These are phyloP conservation scores for Apodemus speciosus DNA, from an alignment of 2,113 vertebrate species.

Conservation along the genomic window DNA sequence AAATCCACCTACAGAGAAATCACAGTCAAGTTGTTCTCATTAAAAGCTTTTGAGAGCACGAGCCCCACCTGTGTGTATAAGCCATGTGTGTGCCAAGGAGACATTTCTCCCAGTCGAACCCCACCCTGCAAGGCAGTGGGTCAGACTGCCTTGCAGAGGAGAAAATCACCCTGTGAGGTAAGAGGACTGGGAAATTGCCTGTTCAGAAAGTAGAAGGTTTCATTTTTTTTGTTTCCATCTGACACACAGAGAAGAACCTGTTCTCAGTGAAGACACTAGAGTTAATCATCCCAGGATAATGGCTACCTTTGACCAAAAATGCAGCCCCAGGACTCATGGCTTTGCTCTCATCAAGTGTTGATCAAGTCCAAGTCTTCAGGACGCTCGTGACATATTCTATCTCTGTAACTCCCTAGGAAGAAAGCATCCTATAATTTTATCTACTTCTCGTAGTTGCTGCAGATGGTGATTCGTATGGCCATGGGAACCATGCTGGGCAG, in stretches of 20 bases:
- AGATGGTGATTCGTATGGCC: constrained; percentile 73
- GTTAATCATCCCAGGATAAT: constrained; percentile 68
- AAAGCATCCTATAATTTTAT: constrained; percentile 74
- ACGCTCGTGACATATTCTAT: constrained; percentile 75
- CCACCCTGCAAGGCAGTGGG: not conserved
- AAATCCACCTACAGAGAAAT: constrained; percentile 76
- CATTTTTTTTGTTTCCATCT: not conserved
- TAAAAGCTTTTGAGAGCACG: constrained; percentile 69
- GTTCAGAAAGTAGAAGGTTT: constrained; percentile 71
- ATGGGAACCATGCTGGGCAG: constrained; percentile 64
- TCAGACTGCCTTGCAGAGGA: constrained; percentile 55
- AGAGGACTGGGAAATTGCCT: constrained; percentile 59
- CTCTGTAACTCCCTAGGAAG: constrained; percentile 79
- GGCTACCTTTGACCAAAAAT: constrained; percentile 75
- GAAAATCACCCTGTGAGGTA: constrained; percentile 44
- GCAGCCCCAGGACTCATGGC: constrained; percentile 68
- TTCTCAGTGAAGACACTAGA: constrained; percentile 47
- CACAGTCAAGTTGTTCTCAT: constrained; percentile 82
- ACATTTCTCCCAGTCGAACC: constrained; percentile 59
- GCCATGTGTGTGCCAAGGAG: constrained; percentile 43
- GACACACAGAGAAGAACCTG: constrained; percentile 61
- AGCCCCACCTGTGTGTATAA: constrained; percentile 76
- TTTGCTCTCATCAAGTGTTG: constrained; percentile 69
- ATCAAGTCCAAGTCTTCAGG: constrained; percentile 72
- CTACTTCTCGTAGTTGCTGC: constrained; percentile 69